phyloP scores from a whole-genome alignment of 2,797 vertebrate genomes.

The Parambassis ranga region DNA sequence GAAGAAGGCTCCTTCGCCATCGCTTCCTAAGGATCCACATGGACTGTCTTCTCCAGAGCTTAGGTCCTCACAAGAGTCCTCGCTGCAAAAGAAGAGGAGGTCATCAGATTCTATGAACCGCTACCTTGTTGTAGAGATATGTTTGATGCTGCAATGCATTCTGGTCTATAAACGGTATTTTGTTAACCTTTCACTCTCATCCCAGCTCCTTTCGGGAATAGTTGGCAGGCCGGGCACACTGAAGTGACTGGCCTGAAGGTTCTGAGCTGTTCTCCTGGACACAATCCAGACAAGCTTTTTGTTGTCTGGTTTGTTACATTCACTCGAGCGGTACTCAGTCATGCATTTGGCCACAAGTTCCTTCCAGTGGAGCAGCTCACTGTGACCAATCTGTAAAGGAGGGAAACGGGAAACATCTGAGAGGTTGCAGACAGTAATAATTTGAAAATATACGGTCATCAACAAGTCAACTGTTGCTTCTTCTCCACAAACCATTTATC shows the following conservation, averaged over 20 bases:
- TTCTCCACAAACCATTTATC: background rate
- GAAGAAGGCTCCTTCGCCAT: conserved; percentile 88
- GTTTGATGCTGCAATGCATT: too few relatives aligned
- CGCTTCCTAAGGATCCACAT: conserved; percentile 86
- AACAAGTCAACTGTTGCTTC: background rate
- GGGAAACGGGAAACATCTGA: conserved; percentile 36
- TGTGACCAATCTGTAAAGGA: conserved; percentile 84
- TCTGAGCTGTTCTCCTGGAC: conserved; percentile 92
- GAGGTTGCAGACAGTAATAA: conserved; percentile 8
- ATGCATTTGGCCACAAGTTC: conserved; percentile 93
- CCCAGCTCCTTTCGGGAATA: conserved; percentile 90
- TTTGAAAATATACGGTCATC: background rate
- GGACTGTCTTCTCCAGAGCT: conserved; percentile 91
- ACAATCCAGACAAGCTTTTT: conserved; percentile 96
- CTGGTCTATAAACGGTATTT: too few relatives aligned
- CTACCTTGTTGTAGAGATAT: too few relatives aligned
- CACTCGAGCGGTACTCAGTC: conserved; percentile 89
- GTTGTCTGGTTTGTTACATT: conserved; percentile 94
- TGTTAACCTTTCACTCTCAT: conserved; percentile 89
- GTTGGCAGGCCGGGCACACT: conserved; percentile 92
- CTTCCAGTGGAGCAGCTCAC: conserved; percentile 89
- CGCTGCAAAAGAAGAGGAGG: conserved; percentile 69
- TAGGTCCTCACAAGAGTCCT: conserved; percentile 92
- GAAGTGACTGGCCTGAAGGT: conserved; percentile 90
- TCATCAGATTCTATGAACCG: too few relatives aligned